Evolutionary conservation across 2,888 invertebrate genomes (phyloP), one percentile per base, ranked within the genome.

Genomic region (Clanis bilineata): DNA sequence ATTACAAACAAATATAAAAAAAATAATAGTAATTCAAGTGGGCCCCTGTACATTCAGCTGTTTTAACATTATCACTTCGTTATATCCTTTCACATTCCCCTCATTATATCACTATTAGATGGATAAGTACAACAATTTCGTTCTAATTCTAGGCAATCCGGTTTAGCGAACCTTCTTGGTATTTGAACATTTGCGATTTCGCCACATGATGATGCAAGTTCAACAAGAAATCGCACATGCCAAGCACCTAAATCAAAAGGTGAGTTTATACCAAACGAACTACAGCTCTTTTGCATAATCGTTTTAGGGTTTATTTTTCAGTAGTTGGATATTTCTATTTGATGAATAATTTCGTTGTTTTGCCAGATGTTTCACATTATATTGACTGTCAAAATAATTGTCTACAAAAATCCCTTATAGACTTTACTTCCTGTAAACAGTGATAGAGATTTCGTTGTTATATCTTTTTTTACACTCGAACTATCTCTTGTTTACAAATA

Each of bases 71-170:
- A 75, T 76, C 76, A 72, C 71, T 69, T 71, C 66, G 64, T 64
- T 71, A 51, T 65, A 63, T 65, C 66, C 76, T 76, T 72, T 70
- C 74, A 73, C 87, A 90, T 90, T 90, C 90, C 90, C 90, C 80
- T 82, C 70, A 67, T 71, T 73, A 73, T 78, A 86, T 77, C 76
- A 84, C 81, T 83, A 86, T 76, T 62, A 79, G 89, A 85, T 89
- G 86, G 86, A 83, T 90, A 90, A 90, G 90, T 90, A 91, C 88
- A 83, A 84, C 83, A 83, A 86, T 83, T 82, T 82, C 82, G 82
- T 69, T 90, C 85, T 90, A 83, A 88, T 73, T 77, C 90, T 91
- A 91, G 89, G 86, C 90, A 78, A 85, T 87, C 85, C 86, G 87
- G 85, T 84, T 85, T 70, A 79, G 83, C 83, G 64, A 70, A 56